Percentiles rank a stretch among this genome's conserved stretches.
Evolutionary conservation across 2,797 vertebrate species (phyloP).

Genomic region (Parauchenoglanis ngamensis): DNA sequence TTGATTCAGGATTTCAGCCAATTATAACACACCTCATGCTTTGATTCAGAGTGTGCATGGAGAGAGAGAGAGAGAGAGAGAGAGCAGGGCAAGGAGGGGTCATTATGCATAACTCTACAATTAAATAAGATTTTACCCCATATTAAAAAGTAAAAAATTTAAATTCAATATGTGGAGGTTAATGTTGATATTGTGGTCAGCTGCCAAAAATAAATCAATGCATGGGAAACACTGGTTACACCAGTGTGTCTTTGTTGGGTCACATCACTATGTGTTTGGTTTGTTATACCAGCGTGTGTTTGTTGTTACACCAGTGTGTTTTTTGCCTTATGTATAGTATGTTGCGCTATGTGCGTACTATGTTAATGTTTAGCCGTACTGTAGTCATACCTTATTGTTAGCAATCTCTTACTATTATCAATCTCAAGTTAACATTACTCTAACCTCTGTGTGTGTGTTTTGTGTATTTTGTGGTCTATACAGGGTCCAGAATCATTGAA

Average conservation of each 20-base stretch:
- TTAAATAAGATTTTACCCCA: too few relatives aligned
- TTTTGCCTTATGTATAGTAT: background rate
- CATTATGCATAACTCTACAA: too few relatives aligned
- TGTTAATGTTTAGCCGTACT: background rate
- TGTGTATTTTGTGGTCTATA: background rate
- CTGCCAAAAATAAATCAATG: too few relatives aligned
- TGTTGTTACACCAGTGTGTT: background rate
- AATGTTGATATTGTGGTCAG: too few relatives aligned
- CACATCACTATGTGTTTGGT: background rate
- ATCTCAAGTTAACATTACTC: background rate
- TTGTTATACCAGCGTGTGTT: background rate
- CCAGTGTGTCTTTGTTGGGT: background rate
- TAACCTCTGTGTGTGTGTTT: background rate
- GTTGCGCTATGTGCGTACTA: background rate
- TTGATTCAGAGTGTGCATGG: too few relatives aligned
- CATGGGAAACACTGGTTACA: background rate
- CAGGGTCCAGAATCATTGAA: constrained; percentile 18
- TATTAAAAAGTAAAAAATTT: too few relatives aligned
- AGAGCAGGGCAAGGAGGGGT: too few relatives aligned
- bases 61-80: too few relatives aligned
- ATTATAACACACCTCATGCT: too few relatives aligned
- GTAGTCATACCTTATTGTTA: background rate
- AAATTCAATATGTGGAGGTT: too few relatives aligned
- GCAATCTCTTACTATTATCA: too few relatives aligned
- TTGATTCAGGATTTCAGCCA: too few relatives aligned